Evolutionary conservation across 2,888 invertebrate genomes (phyloP).

Genomic region (Stictocephala bisonia): DNA sequence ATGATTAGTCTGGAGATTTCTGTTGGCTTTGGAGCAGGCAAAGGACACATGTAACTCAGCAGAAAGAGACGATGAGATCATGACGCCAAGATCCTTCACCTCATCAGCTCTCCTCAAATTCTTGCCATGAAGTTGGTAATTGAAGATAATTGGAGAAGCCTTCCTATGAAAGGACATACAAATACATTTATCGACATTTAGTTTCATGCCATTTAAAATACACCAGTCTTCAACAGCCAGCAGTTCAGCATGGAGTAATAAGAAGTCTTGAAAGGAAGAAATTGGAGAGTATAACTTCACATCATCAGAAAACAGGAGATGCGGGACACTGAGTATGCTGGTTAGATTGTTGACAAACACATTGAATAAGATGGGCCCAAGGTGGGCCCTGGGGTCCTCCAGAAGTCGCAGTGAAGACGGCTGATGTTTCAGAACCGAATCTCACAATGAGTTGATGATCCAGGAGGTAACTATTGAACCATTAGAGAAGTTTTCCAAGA

Average conservation of each 20-base stretch:
- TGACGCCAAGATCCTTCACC: slow-evolving; percentile 1
- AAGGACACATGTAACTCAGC: neutral
- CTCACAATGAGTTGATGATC: slow-evolving; percentile 10
- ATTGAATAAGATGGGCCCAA: slow-evolving; percentile 11
- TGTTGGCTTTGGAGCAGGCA: slow-evolving; percentile 14
- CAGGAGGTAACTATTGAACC: neutral
- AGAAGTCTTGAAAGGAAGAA: neutral
- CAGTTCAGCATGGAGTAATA: neutral
- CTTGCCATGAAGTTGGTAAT: neutral
- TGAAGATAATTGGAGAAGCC: neutral
- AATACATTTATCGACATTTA: neutral
- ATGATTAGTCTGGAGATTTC: neutral
- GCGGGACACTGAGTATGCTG: neutral
- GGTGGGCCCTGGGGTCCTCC: slow-evolving; percentile 20
- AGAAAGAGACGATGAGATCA: neutral
- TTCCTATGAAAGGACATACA: slow-evolving; percentile 7
- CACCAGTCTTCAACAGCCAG: neutral
- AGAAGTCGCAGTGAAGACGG: neutral
- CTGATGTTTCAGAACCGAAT: neutral
- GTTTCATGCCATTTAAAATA: neutral
- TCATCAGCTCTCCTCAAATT: neutral
- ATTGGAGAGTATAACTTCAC: neutral
- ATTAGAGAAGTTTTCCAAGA: neutral
- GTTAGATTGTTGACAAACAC: slow-evolving; percentile 4
- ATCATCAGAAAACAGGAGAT: slow-evolving; percentile 7